phyloP scores from a whole-genome alignment of 1,140 invertebrate species.

The Eupristina koningsbergeri region DNA sequence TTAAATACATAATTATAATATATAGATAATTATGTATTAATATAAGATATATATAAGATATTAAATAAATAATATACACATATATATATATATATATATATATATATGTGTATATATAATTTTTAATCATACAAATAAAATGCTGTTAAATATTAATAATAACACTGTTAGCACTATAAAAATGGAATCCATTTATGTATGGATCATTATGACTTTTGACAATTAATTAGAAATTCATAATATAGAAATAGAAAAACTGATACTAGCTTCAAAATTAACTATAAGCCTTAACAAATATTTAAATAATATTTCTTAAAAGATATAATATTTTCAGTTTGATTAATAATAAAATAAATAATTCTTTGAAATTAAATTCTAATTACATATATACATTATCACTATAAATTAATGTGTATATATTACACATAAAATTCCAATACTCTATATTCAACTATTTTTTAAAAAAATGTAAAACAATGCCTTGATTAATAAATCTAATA shows the following conservation, averaged over 20 bases:
- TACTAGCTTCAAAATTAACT: background rate
- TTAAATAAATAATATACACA: no score
- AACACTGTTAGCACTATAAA: no score
- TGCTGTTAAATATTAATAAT: no score
- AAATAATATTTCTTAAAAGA: constrained; percentile 6
- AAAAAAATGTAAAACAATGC: constrained; percentile 14
- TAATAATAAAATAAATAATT: constrained; percentile 37
- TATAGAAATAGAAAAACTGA: constrained; percentile 27
- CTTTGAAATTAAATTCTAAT: constrained; percentile 35
- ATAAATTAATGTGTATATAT: no score
- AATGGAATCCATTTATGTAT: no score
- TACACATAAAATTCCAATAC: no score
- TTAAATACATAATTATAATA: no score
- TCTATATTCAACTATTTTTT: background rate
- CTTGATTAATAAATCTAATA: constrained; percentile 10
- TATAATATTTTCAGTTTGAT: constrained; percentile 2
- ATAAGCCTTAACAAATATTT: constrained; percentile 17
- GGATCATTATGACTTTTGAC: background rate
- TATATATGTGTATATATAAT: no score
- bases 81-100: no score
- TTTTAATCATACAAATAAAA: no score
- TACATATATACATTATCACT: constrained; percentile 17
- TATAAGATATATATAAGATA: no score
- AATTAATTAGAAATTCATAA: background rate
- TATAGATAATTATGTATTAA: no score